phyloP scores from a whole-genome alignment of 2,888 invertebrate genomes.

The Cerastis rubricosa region DNA sequence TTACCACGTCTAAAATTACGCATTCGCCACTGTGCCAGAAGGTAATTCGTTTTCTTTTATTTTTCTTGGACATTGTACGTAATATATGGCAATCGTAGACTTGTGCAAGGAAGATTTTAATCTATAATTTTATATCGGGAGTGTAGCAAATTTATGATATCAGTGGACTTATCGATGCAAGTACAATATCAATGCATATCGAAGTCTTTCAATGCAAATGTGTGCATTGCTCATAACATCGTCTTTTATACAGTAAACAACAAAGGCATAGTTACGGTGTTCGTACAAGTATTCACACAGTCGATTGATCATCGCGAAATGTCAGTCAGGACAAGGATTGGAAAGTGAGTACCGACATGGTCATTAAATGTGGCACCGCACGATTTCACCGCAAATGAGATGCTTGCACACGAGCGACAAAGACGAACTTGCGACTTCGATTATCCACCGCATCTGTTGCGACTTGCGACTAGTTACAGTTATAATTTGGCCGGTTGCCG shows the following conservation, averaged over 20 bases:
- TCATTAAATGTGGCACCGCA: conserved; percentile 74
- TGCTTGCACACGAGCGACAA: conserved; percentile 71
- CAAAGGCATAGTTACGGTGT: conserved; percentile 31
- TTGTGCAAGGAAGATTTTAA: conserved; percentile 43
- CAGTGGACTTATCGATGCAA: conserved; percentile 58
- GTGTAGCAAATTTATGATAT: conserved; percentile 56
- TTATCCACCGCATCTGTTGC: conserved; percentile 66
- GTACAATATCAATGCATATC: conserved; percentile 43
- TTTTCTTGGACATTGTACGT: conserved; percentile 68
- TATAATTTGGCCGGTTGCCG: conserved; percentile 83
- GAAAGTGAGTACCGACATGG: conserved; percentile 74
- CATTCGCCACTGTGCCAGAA: conserved; percentile 83
- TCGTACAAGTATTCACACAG: conserved; percentile 25
- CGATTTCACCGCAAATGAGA: conserved; percentile 81
- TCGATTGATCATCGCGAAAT: conserved; percentile 62
- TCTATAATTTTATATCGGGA: conserved; percentile 55
- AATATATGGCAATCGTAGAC: conserved; percentile 53
- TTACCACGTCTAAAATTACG: conserved; percentile 81
- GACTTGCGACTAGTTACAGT: conserved; percentile 81
- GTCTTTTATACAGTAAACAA: conserved; percentile 44
- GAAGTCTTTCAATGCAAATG: conserved; percentile 62
- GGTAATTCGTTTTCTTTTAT: conserved; percentile 80
- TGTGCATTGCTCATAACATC: conserved; percentile 54
- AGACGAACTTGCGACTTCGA: conserved; percentile 71
- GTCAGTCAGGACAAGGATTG: conserved; percentile 68